phyloP scores from a whole-genome alignment of 2,113 vertebrate species.

The Phoxinus phoxinus region DNA sequence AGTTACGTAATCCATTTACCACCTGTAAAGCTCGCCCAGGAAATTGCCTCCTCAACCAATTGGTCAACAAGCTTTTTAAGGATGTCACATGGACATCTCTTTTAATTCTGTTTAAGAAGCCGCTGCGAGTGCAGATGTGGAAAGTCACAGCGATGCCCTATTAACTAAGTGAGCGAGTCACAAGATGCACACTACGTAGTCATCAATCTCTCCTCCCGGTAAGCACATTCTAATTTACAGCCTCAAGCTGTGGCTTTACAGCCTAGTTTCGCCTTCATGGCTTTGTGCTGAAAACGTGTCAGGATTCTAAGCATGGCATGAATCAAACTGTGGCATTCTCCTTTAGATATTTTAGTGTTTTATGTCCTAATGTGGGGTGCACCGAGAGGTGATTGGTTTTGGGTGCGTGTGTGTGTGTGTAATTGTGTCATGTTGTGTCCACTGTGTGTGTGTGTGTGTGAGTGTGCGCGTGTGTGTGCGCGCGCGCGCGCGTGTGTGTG shows the following conservation, averaged over 20 bases:
- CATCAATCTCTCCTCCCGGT: slow-evolving; percentile 59
- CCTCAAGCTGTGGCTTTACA: slow-evolving; percentile 43
- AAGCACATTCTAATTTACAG: slow-evolving; percentile 59
- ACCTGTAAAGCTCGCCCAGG: slow-evolving; percentile 39
- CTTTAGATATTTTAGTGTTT: slow-evolving; percentile 30
- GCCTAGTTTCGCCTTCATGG: slow-evolving; percentile 44
- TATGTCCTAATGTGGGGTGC: neutral
- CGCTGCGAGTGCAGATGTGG: slow-evolving; percentile 37
- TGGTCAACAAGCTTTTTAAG: slow-evolving; percentile 46
- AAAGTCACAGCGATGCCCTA: slow-evolving; percentile 45
- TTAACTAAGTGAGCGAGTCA: slow-evolving; percentile 54
- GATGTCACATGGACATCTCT: slow-evolving; percentile 55
- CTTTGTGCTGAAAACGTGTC: slow-evolving; percentile 51
- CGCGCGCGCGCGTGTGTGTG: neutral
- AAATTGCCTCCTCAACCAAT: slow-evolving; percentile 42
- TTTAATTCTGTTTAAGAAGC: slow-evolving; percentile 52
- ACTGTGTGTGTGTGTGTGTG: too few relatives aligned
- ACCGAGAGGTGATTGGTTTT: slow-evolving; percentile 28
- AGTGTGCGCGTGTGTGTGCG: too few relatives aligned
- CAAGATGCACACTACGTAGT: slow-evolving; percentile 41
- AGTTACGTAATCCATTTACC: slow-evolving; percentile 58
- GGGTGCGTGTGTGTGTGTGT: neutral
- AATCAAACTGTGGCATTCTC: neutral
- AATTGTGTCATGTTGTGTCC: neutral
- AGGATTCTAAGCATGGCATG: slow-evolving; percentile 35